These are phyloP conservation scores for Scaptodrosophila lebanonensis DNA, from an alignment of 1,140 invertebrate species.

Conservation along the genomic window DNA sequence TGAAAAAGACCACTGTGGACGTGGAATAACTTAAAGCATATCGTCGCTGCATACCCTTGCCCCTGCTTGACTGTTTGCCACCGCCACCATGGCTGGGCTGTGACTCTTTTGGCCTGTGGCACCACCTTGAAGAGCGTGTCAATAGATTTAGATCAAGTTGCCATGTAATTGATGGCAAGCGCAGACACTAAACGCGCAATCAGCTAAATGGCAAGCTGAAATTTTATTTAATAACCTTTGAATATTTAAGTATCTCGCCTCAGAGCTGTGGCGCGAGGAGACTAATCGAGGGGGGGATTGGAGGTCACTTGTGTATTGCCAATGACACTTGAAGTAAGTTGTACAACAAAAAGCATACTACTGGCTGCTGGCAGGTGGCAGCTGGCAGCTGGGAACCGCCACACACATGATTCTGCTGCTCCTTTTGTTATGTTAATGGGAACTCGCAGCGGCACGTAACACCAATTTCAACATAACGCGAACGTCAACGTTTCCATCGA, in stretches of 20 bases:
- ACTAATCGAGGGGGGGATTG: background rate
- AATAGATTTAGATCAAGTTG: slow-evolving; percentile 72
- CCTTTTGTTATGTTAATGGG: slow-evolving; percentile 75
- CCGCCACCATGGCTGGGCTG: too few relatives aligned
- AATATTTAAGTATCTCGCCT: slow-evolving; percentile 63
- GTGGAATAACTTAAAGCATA: too few relatives aligned
- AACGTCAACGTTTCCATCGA: slow-evolving; percentile 10
- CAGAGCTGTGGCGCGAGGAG: slow-evolving; percentile 16
- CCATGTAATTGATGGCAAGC: slow-evolving; percentile 25
- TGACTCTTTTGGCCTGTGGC: too few relatives aligned
- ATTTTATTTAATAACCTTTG: slow-evolving; percentile 75
- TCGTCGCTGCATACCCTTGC: too few relatives aligned
- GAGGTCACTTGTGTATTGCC: slow-evolving; percentile 6
- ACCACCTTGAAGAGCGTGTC: slow-evolving; percentile 33
- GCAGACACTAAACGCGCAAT: slow-evolving; percentile 54
- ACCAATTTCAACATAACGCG: slow-evolving; percentile 58
- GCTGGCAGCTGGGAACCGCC: slow-evolving; percentile 3
- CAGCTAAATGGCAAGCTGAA: slow-evolving; percentile 71
- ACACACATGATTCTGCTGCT: slow-evolving; percentile 1
- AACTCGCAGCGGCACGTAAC: slow-evolving; percentile 53
- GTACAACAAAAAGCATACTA: slow-evolving; percentile 36
- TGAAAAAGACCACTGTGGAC: too few relatives aligned
- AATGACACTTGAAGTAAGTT: slow-evolving; percentile 51
- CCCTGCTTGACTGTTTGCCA: too few relatives aligned
- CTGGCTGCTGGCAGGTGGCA: slow-evolving; percentile 23